phyloP scores from a whole-genome alignment of 1,140 invertebrate genomes.

The Armadillidium nasatum region DNA sequence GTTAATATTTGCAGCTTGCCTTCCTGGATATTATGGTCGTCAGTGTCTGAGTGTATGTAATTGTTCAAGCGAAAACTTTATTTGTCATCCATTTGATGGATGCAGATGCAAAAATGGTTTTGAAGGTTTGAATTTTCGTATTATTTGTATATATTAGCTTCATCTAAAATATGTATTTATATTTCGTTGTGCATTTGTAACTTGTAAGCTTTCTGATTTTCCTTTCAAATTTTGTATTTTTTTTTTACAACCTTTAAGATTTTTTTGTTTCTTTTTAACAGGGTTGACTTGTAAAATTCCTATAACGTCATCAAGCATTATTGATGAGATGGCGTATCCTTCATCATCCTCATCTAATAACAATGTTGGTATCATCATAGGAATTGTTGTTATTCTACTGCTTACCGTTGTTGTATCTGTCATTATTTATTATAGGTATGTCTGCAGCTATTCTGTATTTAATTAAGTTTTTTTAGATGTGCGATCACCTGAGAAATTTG shows the following conservation, averaged over 20 bases:
- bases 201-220: too few species aligned
- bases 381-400: slow-evolving; percentile 58
- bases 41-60: slow-evolving; percentile 71
- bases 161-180: too few species aligned
- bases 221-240: too few species aligned
- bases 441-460: not conserved
- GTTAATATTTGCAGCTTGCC: slow-evolving; percentile 59
- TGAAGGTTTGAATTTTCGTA: slow-evolving; percentile 53
- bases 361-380: slow-evolving; percentile 48
- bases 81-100: slow-evolving; percentile 72
- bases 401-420: slow-evolving; percentile 63
- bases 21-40: slow-evolving; percentile 81
- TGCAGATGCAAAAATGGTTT: slow-evolving; percentile 75
- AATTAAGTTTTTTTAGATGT: too few species aligned
- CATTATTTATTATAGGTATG: slow-evolving; percentile 64
- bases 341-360: slow-evolving; percentile 29
- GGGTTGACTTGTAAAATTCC: slow-evolving; percentile 55
- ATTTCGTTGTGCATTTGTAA: too few species aligned
- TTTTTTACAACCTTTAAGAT: too few species aligned
- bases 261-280: slow-evolving; percentile 44
- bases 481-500: too few species aligned
- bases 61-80: slow-evolving; percentile 69
- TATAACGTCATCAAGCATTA: slow-evolving; percentile 48
- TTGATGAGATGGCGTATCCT: slow-evolving; percentile 47
- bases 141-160: not conserved